Evolutionary conservation across 2,113 vertebrate species (phyloP).

Genomic region (Ploceus nigricollis): DNA sequence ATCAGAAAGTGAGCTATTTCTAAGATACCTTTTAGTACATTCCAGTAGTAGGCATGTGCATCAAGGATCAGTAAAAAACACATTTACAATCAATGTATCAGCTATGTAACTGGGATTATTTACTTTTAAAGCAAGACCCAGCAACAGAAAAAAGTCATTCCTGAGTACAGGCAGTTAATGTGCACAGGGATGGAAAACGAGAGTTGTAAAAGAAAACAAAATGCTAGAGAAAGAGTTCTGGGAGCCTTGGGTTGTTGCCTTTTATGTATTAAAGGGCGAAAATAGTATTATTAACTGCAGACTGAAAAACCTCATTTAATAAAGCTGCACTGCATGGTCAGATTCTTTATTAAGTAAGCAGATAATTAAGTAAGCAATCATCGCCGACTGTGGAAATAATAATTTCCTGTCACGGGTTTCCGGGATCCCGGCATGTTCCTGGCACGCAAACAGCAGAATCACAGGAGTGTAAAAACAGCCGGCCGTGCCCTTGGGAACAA

Average conservation of each 20-base stretch:
- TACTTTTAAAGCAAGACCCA: neutral
- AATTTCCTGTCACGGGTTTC: neutral
- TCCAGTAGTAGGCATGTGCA: neutral
- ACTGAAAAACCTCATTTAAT: too few relatives aligned
- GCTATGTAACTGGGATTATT: neutral
- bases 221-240: neutral
- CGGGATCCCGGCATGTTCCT: accelerated
- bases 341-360: neutral
- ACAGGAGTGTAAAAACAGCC: accelerated
- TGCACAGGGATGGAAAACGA: too few relatives aligned
- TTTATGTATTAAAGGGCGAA: neutral
- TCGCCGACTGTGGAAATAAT: accelerated
- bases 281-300: neutral
- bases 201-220: neutral
- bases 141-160: neutral
- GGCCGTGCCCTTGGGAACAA: neutral
- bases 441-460: accelerated
- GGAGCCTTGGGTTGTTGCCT: neutral
- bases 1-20: neutral
- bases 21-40: neutral
- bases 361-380: neutral
- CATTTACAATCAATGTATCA: neutral
- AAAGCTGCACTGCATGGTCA: too few relatives aligned
- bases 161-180: neutral
- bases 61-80: neutral